Percentiles rank a stretch among this genome's conserved stretches.
Conservation (phyloP, 2,113 vertebrate species). For the Lanius ludovicianus region DNA sequence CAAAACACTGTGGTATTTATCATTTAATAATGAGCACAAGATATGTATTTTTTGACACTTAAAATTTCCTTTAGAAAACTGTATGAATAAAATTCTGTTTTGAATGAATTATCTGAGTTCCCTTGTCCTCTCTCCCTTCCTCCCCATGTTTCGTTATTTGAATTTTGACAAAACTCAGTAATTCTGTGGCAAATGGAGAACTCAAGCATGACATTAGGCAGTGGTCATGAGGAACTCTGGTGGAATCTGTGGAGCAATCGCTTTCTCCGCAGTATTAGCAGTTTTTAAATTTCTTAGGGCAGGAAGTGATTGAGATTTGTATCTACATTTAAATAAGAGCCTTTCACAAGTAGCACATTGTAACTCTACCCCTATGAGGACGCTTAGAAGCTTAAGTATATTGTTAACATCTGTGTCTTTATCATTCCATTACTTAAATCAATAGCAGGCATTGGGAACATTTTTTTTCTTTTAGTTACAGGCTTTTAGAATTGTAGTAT, state of each 20-base stretch:
- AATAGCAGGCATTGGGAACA: neutral
- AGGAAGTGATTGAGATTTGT: slow-evolving; percentile 42
- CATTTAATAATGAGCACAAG: slow-evolving; percentile 86
- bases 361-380: slow-evolving; percentile 39
- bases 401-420: slow-evolving; percentile 66
- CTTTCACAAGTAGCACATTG: slow-evolving; percentile 61
- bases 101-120: slow-evolving; percentile 77
- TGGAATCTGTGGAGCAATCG: neutral
- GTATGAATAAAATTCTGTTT: slow-evolving; percentile 69
- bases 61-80: slow-evolving; percentile 81
- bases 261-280: slow-evolving; percentile 26
- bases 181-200: slow-evolving; percentile 13
- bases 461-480: slow-evolving; percentile 46
- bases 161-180: slow-evolving; percentile 69
- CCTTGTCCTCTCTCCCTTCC: neutral
- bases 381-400: slow-evolving; percentile 62
- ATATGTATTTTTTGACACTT: slow-evolving; percentile 87
- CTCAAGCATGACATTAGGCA: slow-evolving; percentile 32
- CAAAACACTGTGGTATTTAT: slow-evolving; percentile 87
- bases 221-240: neutral
- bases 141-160: slow-evolving; percentile 39
- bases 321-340: slow-evolving; percentile 65
- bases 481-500: slow-evolving; percentile 19
- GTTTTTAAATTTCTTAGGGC: slow-evolving; percentile 37
- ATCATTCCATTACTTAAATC: slow-evolving; percentile 64